These are phyloP conservation scores for Brachylomia viminalis DNA, from an alignment of 2,888 invertebrate species.

Conservation along the genomic window DNA sequence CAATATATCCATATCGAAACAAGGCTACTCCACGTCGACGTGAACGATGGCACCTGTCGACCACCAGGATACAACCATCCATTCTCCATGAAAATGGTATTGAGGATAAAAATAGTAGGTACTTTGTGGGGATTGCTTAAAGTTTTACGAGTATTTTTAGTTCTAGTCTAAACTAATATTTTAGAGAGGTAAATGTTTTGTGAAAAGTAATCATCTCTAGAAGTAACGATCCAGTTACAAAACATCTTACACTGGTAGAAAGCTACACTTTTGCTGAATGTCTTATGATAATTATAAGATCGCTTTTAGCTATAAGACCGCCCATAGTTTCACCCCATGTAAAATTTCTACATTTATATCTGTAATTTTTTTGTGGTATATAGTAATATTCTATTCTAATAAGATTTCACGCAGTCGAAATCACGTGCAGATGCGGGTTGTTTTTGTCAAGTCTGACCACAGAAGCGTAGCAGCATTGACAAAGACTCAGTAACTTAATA, in stretches of 20 bases:
- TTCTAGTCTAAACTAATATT: background rate
- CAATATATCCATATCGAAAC: conserved; percentile 54
- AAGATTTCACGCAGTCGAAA: background rate
- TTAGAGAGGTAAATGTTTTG: background rate
- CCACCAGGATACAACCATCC: conserved; percentile 38
- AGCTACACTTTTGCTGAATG: background rate
- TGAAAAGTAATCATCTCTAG: background rate
- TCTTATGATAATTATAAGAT: background rate
- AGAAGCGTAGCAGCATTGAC: background rate
- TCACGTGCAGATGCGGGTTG: background rate
- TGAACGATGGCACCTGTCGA: conserved; percentile 58
- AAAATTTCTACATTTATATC: no score
- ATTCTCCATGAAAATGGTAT: conserved; percentile 54
- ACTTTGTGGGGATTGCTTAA: background rate
- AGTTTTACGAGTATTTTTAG: conserved; percentile 6
- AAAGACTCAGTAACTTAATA: background rate
- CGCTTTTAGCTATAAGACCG: no score
- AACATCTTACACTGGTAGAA: no score
- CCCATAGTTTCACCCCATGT: no score
- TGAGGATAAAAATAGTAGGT: conserved; percentile 36
- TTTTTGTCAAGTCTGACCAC: background rate
- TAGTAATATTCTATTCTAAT: no score
- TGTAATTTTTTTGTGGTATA: no score
- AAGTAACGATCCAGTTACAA: background rate
- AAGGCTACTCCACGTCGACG: conserved; percentile 28